Conservation (phyloP, 2,888 invertebrate genomes). For the Eupithecia pulchellata region DNA sequence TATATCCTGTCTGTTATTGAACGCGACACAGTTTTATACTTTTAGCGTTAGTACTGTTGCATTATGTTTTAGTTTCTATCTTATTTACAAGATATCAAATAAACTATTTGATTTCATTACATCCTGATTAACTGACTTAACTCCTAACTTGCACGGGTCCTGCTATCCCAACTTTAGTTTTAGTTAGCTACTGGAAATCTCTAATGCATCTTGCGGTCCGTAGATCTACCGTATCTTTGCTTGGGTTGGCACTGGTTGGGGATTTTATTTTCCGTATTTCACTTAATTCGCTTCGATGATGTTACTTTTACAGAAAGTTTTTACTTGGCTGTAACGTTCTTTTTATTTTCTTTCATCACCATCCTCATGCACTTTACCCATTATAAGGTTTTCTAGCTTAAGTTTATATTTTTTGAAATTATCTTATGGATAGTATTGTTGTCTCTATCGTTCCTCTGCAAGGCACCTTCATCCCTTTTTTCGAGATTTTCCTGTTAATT, state of each 20-base stretch:
- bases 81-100: too few relatives aligned
- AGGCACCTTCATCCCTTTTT: too few relatives aligned
- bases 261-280: slow-evolving; percentile 22
- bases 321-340: neutral
- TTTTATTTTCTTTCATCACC: neutral
- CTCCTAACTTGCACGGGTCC: slow-evolving; percentile 51
- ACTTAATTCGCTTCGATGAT: neutral
- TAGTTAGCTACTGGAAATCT: slow-evolving; percentile 67
- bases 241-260: slow-evolving; percentile 31
- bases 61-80: too few relatives aligned
- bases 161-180: slow-evolving; percentile 74
- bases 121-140: neutral
- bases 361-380: too few relatives aligned
- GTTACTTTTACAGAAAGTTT: neutral
- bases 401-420: neutral
- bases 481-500: too few relatives aligned
- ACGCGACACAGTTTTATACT: too few relatives aligned
- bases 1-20: too few relatives aligned
- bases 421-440: neutral
- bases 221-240: slow-evolving; percentile 26
- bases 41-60: too few relatives aligned
- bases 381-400: too few relatives aligned
- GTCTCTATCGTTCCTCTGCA: too few relatives aligned
- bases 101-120: too few relatives aligned
- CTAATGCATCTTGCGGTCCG: slow-evolving; percentile 65